A percentile compares a stretch with the other conserved stretches of the same genome.
phyloP scores from a whole-genome alignment of 2,888 invertebrate genomes.

The Cerastis leucographa region DNA sequence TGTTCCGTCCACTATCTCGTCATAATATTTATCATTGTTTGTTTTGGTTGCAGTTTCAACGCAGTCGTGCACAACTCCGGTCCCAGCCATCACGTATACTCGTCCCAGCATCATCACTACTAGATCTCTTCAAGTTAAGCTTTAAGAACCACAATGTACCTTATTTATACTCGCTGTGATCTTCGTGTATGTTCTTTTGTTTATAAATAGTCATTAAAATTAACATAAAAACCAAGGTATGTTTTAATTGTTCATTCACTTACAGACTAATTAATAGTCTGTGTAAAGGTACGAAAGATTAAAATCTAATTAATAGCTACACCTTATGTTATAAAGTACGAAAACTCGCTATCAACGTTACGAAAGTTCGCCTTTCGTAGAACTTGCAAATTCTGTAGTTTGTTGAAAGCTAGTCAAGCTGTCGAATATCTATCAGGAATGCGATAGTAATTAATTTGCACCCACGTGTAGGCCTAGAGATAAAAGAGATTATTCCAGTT shows the following conservation, averaged over 20 bases:
- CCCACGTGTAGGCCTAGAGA: slow-evolving; percentile 39
- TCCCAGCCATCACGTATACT: slow-evolving; percentile 86
- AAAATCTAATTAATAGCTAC: slow-evolving; percentile 27
- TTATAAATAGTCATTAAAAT: slow-evolving; percentile 73
- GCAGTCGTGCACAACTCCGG: slow-evolving; percentile 88
- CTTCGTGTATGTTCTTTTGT: slow-evolving; percentile 74
- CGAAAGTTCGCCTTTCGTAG: slow-evolving; percentile 59
- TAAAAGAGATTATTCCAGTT: slow-evolving; percentile 40
- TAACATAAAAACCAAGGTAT: slow-evolving; percentile 49
- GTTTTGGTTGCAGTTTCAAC: slow-evolving; percentile 85
- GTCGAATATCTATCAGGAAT: slow-evolving; percentile 68
- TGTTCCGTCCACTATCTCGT: slow-evolving; percentile 59
- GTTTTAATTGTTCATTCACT: slow-evolving; percentile 19
- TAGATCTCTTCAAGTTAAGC: slow-evolving; percentile 70
- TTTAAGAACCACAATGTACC: slow-evolving; percentile 72
- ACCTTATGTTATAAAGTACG: slow-evolving; percentile 52
- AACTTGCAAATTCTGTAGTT: slow-evolving; percentile 58
- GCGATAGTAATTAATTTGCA: slow-evolving; percentile 59
- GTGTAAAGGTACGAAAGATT: slow-evolving; percentile 18
- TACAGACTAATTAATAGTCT: background rate
- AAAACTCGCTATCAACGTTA: slow-evolving; percentile 58
- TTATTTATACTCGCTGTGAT: slow-evolving; percentile 83
- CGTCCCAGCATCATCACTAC: slow-evolving; percentile 84
- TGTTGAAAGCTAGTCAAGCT: slow-evolving; percentile 68
- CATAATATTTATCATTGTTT: slow-evolving; percentile 62